Conservation (phyloP, 2,888 invertebrate genomes). For the Lamellibrachia columna region DNA sequence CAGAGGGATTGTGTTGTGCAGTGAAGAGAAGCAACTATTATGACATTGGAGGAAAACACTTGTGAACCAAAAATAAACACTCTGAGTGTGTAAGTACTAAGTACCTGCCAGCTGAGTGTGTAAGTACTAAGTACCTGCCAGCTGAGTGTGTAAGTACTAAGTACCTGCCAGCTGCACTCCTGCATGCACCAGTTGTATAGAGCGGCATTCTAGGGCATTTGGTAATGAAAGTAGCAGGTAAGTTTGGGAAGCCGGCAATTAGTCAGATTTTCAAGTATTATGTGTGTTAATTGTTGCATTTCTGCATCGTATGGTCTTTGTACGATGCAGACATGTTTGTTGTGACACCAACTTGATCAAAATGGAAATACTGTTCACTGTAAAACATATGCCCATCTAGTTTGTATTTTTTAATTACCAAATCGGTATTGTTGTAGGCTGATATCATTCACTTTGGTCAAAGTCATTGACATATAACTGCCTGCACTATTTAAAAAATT, state of each 20-base stretch:
- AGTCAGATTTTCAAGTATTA: background rate
- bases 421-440: background rate
- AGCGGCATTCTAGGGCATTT: background rate
- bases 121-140: background rate
- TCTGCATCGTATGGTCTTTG: background rate
- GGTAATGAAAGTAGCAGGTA: constrained; percentile 16
- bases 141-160: background rate
- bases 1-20: background rate
- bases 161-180: background rate
- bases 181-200: background rate
- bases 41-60: background rate
- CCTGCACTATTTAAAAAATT: background rate
- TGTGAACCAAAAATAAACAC: background rate
- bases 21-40: background rate
- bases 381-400: background rate
- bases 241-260: constrained; percentile 5
- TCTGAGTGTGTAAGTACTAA: background rate
- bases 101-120: background rate
- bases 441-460: background rate
- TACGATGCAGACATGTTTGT: background rate
- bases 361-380: background rate
- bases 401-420: background rate
- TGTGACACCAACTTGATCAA: background rate
- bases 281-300: background rate
- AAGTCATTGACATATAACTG: background rate